Conservation (phyloP, 2,888 invertebrate species). For the Hirtodrosophila cameraria region DNA sequence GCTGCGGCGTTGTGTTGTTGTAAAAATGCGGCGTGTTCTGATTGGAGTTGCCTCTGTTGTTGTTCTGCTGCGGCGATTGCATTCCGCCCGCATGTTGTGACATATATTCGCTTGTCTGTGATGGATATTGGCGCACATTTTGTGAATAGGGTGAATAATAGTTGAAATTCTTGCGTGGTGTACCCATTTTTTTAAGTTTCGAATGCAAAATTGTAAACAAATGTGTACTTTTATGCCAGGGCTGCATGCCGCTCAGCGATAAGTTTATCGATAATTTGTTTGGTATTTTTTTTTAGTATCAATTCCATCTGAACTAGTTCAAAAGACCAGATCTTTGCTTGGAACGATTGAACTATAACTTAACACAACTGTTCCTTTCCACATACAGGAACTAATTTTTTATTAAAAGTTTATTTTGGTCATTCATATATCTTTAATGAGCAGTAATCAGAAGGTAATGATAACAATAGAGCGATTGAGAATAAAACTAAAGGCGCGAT, state of each 20-base stretch:
- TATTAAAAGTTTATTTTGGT: too few species aligned
- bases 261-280: conserved; percentile 9
- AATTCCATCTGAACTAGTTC: too few species aligned
- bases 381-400: too few species aligned
- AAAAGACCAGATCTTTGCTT: too few species aligned
- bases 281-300: too few species aligned
- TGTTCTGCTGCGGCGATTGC: conserved; percentile 21
- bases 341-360: too few species aligned
- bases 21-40: conserved; percentile 56
- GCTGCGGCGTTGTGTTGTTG: conserved; percentile 46
- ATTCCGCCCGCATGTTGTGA: conserved; percentile 73
- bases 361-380: too few species aligned
- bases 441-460: too few species aligned
- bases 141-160: conserved; percentile 73
- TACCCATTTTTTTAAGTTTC: conserved; percentile 60
- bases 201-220: conserved; percentile 42
- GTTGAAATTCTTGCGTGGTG: conserved; percentile 63
- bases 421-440: too few species aligned
- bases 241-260: conserved; percentile 13
- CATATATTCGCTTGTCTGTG: conserved; percentile 78
- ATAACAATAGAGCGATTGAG: too few species aligned
- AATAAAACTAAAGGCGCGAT: too few species aligned
- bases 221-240: conserved; percentile 3
- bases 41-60: conserved; percentile 1
- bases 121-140: conserved; percentile 73